Evolutionary conservation across 1,140 invertebrate genomes (phyloP), one percentile per base, ranked within the genome.

Genomic region (Temnothorax curvispinosus): DNA sequence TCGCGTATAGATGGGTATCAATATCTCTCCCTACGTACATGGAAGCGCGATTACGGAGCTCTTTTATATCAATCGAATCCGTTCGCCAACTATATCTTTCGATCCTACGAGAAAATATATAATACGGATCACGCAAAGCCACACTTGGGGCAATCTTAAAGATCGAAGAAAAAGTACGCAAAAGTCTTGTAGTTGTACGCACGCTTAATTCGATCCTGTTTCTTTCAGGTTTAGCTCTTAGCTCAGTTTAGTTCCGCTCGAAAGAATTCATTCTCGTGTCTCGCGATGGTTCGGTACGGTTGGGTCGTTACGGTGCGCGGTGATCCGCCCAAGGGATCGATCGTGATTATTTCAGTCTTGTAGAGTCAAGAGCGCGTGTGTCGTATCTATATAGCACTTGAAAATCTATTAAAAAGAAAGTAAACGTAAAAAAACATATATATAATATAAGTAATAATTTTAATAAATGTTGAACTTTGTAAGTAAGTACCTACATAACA

Each of bases 51-150:
- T 90, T 81, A 77, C 78, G 64, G 74, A 89, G 89, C 54, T 78
- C 77, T 89, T 89, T 90, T 27, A 27, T 85, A 90, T 75, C 77
- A 50, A 89, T 78, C 58, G 50, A 52, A 89, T 62, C 72, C 54
- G 58, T 84, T 90, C 75, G 56, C 47, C 60, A 44, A 9, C 27
- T 67, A 75, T 76, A 75, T 76, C 84, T 8, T 41, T 52, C 13
- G 21, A 62, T 82, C 32, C 65, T 52, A 32, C 56, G 44, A 86
- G 64, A 89, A 87, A 89, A 77, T 35, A 56, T 3, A 13, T 8
- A 50, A 50, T 82, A 71, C 76, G 52, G 41, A 87, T 89, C 89
- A 80, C 41, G 88, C 85, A 89, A 89, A 89, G 88, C 88, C 76
- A 89, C 84, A 85, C 88, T 89, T 56, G 56, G 27, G 88, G 88